Percentiles rank a stretch among this genome's conserved stretches.
Evolutionary conservation across 2,888 invertebrate species (phyloP).

Genomic region (Amblyteles armatorius): DNA sequence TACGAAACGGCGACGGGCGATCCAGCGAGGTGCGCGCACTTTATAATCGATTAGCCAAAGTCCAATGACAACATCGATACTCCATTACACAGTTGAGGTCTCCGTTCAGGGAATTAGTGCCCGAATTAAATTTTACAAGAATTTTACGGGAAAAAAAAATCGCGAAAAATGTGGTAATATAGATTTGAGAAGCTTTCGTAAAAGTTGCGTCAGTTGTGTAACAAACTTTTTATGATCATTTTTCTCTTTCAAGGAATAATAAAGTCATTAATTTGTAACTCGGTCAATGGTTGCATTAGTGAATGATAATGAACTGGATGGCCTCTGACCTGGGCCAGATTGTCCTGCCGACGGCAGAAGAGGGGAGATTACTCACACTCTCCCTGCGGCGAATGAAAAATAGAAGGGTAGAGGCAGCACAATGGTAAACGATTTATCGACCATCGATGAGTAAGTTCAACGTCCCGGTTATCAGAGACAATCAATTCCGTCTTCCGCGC

Average conservation of each 20-base stretch:
- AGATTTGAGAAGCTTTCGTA: not conserved
- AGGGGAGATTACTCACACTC: constrained; percentile 15
- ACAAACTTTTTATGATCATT: not conserved
- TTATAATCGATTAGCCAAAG: not conserved
- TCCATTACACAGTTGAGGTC: not conserved
- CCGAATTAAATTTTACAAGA: too few species aligned
- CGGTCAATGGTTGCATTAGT: not conserved
- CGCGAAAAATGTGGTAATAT: not conserved
- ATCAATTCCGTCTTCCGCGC: constrained; percentile 56
- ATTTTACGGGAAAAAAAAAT: not conserved
- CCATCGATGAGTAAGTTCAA: constrained; percentile 46
- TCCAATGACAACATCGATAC: constrained; percentile 2
- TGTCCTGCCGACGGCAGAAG: not conserved
- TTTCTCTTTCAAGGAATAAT: not conserved
- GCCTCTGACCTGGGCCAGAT: constrained; percentile 2
- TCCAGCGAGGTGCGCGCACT: not conserved
- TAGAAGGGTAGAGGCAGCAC: constrained; percentile 5
- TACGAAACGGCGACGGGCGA: not conserved
- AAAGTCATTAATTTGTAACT: not conserved
- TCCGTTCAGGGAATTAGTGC: not conserved
- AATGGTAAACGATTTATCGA: constrained; percentile 25
- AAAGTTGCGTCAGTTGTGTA: not conserved
- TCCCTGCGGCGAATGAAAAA: constrained; percentile 6
- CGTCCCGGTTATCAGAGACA: constrained; percentile 55
- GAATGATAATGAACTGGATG: constrained; percentile 14